Percentiles rank a stretch among this genome's conserved stretches.
Evolutionary conservation across 2,888 invertebrate species (phyloP).

Genomic region (Sepioteuthis lessoniana): DNA sequence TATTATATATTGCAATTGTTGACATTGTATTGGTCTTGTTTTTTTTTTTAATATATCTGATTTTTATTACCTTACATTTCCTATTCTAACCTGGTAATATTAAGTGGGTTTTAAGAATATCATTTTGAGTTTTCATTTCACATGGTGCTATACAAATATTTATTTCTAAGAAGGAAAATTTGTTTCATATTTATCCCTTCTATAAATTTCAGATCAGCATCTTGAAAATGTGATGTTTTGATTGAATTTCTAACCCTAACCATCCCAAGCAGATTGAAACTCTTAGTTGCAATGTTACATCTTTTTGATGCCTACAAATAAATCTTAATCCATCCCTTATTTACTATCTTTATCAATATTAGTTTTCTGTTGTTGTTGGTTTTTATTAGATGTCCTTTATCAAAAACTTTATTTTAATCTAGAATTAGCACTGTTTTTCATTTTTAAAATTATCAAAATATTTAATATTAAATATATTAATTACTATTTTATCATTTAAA

Average conservation of each 20-base stretch:
- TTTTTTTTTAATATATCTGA: neutral
- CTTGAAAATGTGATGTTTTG: constrained; percentile 33
- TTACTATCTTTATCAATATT: neutral
- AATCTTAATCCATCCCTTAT: neutral
- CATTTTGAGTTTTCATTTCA: neutral
- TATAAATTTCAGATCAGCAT: constrained; percentile 20
- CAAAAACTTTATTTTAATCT: neutral
- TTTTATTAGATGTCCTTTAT: too few species aligned
- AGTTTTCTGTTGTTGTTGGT: neutral
- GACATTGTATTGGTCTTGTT: neutral
- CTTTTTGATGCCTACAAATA: constrained; percentile 11
- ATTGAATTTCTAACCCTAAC: constrained; percentile 17
- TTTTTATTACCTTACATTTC: neutral
- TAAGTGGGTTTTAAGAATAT: neutral
- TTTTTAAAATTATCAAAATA: neutral
- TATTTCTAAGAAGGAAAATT: neutral
- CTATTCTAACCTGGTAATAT: neutral
- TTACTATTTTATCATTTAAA: neutral
- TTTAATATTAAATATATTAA: neutral
- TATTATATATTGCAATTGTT: too few species aligned
- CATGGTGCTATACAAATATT: constrained; percentile 13
- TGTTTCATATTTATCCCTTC: neutral
- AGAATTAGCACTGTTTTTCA: neutral
- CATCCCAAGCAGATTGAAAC: neutral
- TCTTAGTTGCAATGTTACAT: neutral